Conservation (phyloP, 2,797 vertebrate genomes). For the Ispidina lecontei region DNA sequence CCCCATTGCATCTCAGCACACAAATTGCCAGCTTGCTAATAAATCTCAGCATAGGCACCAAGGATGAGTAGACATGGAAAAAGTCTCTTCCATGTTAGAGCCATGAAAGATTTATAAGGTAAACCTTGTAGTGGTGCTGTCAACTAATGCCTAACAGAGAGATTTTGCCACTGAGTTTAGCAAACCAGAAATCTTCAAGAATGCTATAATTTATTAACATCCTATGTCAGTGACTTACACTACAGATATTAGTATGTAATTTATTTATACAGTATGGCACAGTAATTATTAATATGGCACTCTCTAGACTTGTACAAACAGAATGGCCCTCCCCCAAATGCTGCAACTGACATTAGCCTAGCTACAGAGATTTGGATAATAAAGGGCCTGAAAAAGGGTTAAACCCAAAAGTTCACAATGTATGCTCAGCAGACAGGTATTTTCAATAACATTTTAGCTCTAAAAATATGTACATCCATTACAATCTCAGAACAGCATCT, state of each 20-base stretch:
- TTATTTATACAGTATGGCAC: conserved; percentile 2
- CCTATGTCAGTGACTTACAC: not conserved
- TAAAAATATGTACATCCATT: not conserved
- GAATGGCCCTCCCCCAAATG: not conserved
- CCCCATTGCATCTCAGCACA: not conserved
- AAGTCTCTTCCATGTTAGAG: not conserved
- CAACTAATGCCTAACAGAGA: not conserved
- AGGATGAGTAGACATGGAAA: not conserved
- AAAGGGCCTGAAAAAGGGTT: not conserved
- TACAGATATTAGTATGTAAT: not conserved
- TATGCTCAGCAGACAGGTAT: not conserved
- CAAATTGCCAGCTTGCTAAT: conserved; percentile 9
- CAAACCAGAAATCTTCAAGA: conserved; percentile 10
- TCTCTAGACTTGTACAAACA: not conserved
- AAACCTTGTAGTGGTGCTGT: not conserved
- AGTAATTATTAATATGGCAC: not conserved
- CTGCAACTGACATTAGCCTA: not conserved
- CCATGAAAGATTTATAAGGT: not conserved
- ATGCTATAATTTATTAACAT: conserved; percentile 1
- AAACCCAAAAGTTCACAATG: not conserved
- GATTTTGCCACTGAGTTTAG: not conserved
- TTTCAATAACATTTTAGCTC: not conserved
- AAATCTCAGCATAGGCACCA: conserved; percentile 24
- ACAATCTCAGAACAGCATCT: not conserved
- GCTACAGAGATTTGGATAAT: not conserved